phyloP scores from a whole-genome alignment of 2,113 vertebrate genomes.

The Phaethon lepturus region DNA sequence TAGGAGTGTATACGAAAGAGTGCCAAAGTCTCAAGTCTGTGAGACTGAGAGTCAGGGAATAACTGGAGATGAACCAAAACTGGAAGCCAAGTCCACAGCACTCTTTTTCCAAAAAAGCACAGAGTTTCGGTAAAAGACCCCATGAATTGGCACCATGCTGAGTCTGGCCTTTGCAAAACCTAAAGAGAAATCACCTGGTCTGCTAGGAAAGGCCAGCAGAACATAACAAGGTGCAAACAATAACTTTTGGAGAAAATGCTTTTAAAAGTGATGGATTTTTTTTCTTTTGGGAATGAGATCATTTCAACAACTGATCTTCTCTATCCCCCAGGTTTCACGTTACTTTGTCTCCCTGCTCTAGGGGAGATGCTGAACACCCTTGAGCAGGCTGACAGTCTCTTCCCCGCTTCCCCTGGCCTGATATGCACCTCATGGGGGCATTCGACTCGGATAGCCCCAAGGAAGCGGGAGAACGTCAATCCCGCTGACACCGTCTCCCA shows the following conservation, averaged over 20 bases:
- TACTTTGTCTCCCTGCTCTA: not conserved
- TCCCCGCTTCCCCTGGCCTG: not conserved
- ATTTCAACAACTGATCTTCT: not conserved
- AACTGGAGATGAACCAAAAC: not conserved
- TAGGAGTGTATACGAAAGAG: not conserved
- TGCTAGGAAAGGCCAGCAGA: not conserved
- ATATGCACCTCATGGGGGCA: not conserved
- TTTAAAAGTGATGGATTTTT: not conserved
- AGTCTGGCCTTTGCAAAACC: not conserved
- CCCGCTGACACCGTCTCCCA: not conserved
- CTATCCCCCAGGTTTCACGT: not conserved
- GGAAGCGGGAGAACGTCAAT: not conserved
- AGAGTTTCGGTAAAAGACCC: not conserved
- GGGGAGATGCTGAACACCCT: not conserved
- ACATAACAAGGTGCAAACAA: not conserved
- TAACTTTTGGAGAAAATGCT: not conserved
- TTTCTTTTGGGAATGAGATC: not conserved
- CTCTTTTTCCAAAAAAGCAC: not conserved
- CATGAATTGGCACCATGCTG: not conserved
- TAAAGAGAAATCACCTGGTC: not conserved
- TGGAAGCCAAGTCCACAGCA: not conserved
- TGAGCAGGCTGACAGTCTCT: not conserved
- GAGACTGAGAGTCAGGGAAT: not conserved
- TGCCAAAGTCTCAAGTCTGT: slow-evolving; percentile 5
- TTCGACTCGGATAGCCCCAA: fast-evolving